phyloP scores from a whole-genome alignment of 1,140 invertebrate genomes.

The Hycleus cichorii region DNA sequence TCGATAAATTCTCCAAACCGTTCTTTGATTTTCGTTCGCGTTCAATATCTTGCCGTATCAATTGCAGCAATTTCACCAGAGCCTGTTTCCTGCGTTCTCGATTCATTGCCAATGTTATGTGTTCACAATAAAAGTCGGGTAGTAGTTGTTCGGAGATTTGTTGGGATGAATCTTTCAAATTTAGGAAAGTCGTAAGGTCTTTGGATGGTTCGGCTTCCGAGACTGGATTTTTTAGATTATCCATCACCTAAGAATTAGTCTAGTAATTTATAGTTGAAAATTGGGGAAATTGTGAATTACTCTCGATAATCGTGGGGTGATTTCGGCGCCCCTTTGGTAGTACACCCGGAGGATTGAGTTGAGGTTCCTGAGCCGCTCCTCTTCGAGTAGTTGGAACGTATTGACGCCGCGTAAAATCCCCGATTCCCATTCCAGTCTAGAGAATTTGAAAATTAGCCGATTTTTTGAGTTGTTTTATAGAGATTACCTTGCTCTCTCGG shows the following conservation, averaged over 20 bases:
- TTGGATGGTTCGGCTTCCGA: constrained; percentile 61
- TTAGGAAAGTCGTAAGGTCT: constrained; percentile 62
- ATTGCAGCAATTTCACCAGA: constrained; percentile 71
- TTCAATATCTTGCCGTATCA: constrained; percentile 79
- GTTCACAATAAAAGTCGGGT: constrained; percentile 92
- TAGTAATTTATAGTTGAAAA: constrained; percentile 62
- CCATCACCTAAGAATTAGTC: constrained; percentile 59
- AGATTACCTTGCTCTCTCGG: constrained; percentile 71
- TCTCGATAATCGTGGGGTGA: too few species aligned
- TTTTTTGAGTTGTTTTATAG: not conserved
- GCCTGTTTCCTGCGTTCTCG: constrained; percentile 77
- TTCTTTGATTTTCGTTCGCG: constrained; percentile 76
- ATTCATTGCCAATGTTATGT: constrained; percentile 89
- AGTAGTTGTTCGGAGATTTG: constrained; percentile 67
- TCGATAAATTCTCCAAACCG: constrained; percentile 80
- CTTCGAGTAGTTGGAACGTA: constrained; percentile 75
- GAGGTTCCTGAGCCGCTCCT: constrained; percentile 76
- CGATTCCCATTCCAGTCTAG: constrained; percentile 83
- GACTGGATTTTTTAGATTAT: constrained; percentile 61
- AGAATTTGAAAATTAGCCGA: constrained; percentile 6
- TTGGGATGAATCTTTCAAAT: constrained; percentile 49
- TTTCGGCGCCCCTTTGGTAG: too few species aligned
- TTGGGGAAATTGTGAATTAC: constrained; percentile 53
- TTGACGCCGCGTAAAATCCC: constrained; percentile 73
- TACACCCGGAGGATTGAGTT: constrained; percentile 51